Percentiles rank a stretch among this genome's conserved stretches.
Evolutionary conservation across 2,888 invertebrate genomes (phyloP).

Genomic region (Heteromurus nitidus): DNA sequence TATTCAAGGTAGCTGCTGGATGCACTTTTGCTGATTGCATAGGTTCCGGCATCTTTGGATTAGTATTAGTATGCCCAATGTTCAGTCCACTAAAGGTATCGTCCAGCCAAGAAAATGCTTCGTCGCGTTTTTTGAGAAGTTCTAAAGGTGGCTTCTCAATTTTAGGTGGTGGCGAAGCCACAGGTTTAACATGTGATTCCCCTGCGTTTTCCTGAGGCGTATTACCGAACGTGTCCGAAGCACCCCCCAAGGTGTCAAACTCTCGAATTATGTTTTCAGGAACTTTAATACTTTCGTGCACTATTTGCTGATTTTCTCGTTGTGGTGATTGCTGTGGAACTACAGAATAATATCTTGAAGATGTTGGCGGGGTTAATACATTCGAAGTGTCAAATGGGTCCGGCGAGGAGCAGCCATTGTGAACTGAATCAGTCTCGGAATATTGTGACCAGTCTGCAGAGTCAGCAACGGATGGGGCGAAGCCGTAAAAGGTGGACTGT

Average conservation of each 20-base stretch:
- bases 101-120: constrained; percentile 77
- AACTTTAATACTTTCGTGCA: constrained; percentile 24
- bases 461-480: constrained; percentile 64
- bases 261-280: constrained; percentile 45
- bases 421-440: constrained; percentile 61
- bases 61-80: constrained; percentile 50
- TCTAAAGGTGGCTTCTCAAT: constrained; percentile 67
- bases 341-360: constrained; percentile 71
- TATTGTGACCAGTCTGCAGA: constrained; percentile 68
- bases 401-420: constrained; percentile 73
- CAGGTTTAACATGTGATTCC: constrained; percentile 23
- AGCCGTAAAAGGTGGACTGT: constrained; percentile 37
- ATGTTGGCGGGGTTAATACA: constrained; percentile 74
- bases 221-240: background rate
- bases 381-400: constrained; percentile 84
- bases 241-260: constrained; percentile 54
- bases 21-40: constrained; percentile 12
- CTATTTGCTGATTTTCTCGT: background rate
- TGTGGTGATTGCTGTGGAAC: constrained; percentile 67
- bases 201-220: background rate
- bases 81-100: constrained; percentile 74
- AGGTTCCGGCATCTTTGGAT: background rate
- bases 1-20: constrained; percentile 14
- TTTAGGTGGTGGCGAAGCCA: constrained; percentile 25
- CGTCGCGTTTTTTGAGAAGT: constrained; percentile 74